Conservation (phyloP, 2,888 invertebrate genomes). For the Alloscopus bannaensis region DNA sequence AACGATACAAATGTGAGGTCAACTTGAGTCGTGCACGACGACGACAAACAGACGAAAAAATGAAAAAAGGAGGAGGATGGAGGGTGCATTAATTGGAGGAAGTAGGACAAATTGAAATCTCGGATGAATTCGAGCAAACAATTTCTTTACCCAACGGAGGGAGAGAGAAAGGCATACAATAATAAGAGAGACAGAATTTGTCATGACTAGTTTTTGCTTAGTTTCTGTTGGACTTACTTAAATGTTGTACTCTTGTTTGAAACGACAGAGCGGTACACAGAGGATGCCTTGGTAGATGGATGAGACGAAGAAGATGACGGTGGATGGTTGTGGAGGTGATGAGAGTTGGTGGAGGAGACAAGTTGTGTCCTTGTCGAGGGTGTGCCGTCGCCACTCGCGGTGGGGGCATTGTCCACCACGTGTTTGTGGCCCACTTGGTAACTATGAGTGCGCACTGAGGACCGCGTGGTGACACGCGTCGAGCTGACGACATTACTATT, state of each 20-base stretch:
- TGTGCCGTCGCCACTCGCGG: too few species aligned
- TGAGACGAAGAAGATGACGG: too few species aligned
- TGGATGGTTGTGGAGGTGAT: slow-evolving; percentile 68
- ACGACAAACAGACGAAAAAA: too few species aligned
- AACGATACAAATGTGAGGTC: too few species aligned
- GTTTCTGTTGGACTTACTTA: slow-evolving; percentile 63
- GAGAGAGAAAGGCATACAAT: too few species aligned
- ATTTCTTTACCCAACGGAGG: too few species aligned
- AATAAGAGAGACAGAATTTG: slow-evolving; percentile 2
- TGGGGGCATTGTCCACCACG: too few species aligned
- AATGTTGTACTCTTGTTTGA: slow-evolving; percentile 69
- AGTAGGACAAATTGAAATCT: too few species aligned
- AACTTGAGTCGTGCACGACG: too few species aligned
- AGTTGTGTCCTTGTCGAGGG: slow-evolving; percentile 37
- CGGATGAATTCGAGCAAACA: too few species aligned
- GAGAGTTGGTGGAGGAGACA: slow-evolving; percentile 57
- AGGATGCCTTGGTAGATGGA: slow-evolving; percentile 67
- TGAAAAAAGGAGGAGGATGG: too few species aligned
- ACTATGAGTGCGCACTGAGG: slow-evolving; percentile 57
- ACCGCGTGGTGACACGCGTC: slow-evolving; percentile 56
- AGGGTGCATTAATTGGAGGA: too few species aligned
- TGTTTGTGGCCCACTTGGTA: slow-evolving; percentile 52
- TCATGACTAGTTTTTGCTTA: slow-evolving; percentile 16
- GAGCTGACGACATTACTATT: slow-evolving; percentile 46
- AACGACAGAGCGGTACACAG: slow-evolving; percentile 70